Base-by-base conservation (phyloP, 2,113 vertebrate species). In the Lanius ludovicianus region DNA sequence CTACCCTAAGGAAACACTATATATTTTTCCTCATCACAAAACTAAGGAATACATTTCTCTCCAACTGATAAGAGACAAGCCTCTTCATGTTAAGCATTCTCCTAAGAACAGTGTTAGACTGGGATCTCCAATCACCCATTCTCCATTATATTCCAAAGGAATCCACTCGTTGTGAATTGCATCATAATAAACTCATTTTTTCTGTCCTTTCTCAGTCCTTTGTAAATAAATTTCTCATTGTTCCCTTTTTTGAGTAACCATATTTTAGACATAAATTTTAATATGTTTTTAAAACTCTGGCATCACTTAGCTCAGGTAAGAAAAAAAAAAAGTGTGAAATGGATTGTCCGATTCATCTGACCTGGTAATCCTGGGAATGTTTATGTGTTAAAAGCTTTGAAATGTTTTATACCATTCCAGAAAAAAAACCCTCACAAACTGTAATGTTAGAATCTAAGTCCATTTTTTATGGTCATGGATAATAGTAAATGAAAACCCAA, bases 271-370 rank as follows among this genome's bases (percentile, higher is more conserved):
- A 35, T 25, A 77, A 31, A 6, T 89, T 80, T 53, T 57, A 49
- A 10, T 44, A 23, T 80, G 47, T 95, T 68, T 91, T 81, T 60
- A 28, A 59, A 6, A 1, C 0, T 2, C 14, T 59, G 33, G 1
- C 21, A 68, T 70, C 9, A 46, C 6, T 92, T 84, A 16, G 35
- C 15, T 85, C 64, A 76, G 33, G 35, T 33, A 79, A 89, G 33
- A 47, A 47, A 91, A 95, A 92, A 92, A 53, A 87, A 33, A 87
- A 81, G 27, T 60, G 27, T 82, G 84, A 96, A 92, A 86, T 88
- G 28, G 18, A 69, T 86, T 77, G 37, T 89, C 53, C 84, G 44
- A 64, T 76, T 89, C 30, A 44, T 78, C n/a, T 82, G 67, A 89
- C 30, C 56, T 39, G 37, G 56, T 79, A 80, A 88, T 19, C 33